phyloP scores from a whole-genome alignment of 2,888 invertebrate genomes.

The Orthosia cruda region DNA sequence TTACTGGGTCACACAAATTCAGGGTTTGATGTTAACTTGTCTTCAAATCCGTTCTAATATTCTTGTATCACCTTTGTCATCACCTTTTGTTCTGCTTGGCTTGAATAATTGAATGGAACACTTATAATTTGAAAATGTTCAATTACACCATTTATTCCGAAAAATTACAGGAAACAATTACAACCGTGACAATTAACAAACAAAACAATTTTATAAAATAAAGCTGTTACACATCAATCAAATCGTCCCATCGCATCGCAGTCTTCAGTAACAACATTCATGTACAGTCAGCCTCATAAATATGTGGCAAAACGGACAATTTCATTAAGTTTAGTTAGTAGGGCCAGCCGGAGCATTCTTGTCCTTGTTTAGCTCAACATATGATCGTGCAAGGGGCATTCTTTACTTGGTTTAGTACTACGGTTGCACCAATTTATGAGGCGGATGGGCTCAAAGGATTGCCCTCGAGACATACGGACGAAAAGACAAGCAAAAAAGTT shows the following conservation, averaged over 20 bases:
- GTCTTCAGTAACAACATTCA: conserved; percentile 17
- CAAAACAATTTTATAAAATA: conserved; percentile 16
- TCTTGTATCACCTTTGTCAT: too few species aligned
- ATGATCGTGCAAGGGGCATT: conserved; percentile 53
- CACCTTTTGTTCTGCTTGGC: too few species aligned
- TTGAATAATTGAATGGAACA: background rate
- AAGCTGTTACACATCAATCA: conserved; percentile 14
- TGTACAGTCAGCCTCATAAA: conserved; percentile 57
- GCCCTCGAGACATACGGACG: conserved; percentile 67
- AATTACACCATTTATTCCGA: background rate
- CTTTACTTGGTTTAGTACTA: conserved; percentile 73
- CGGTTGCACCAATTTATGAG: conserved; percentile 74
- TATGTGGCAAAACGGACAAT: conserved; percentile 57
- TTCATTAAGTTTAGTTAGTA: conserved; percentile 72
- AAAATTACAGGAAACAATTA: conserved; percentile 22
- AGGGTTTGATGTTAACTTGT: too few species aligned
- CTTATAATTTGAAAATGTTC: background rate
- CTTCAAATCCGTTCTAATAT: background rate
- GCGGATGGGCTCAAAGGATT: conserved; percentile 70
- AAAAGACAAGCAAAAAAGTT: background rate
- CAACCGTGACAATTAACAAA: background rate
- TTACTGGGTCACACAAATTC: too few species aligned
- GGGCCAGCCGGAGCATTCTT: conserved; percentile 51
- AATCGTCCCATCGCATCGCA: conserved; percentile 30
- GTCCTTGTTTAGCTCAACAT: conserved; percentile 58